A percentile compares a stretch with the other conserved stretches of the same genome.
phyloP scores from a whole-genome alignment of 2,888 invertebrate genomes.

The Bedellia somnulentella region DNA sequence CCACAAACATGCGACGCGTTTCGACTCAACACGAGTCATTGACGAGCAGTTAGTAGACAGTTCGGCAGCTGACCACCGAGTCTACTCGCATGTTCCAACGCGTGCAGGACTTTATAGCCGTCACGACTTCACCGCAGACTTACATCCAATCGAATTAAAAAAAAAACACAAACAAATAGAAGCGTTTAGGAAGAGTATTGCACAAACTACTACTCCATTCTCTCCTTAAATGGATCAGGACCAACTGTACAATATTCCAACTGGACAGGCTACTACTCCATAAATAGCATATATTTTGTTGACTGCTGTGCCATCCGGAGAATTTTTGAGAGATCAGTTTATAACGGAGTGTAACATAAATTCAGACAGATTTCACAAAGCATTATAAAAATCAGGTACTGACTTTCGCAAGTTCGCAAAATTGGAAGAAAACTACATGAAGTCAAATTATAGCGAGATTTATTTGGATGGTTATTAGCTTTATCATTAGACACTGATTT shows the following conservation, averaged over 20 bases:
- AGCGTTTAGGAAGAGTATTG: slow-evolving; percentile 7
- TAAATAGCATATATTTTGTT: slow-evolving; percentile 4
- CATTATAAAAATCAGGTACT: slow-evolving; percentile 9
- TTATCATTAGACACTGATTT: slow-evolving; percentile 13
- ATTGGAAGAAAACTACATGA: slow-evolving; percentile 9
- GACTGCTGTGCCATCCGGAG: slow-evolving; percentile 5
- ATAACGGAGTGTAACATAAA: slow-evolving; percentile 10
- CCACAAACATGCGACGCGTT: slow-evolving; percentile 10
- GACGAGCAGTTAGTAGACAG: too few species aligned
- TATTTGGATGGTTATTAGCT: slow-evolving; percentile 12
- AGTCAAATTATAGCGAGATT: slow-evolving; percentile 9
- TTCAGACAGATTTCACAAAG: slow-evolving; percentile 12
- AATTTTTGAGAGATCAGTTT: slow-evolving; percentile 6
- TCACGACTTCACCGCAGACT: slow-evolving; percentile 14
- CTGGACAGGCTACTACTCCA: slow-evolving; percentile 7
- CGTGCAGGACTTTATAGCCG: slow-evolving; percentile 10
- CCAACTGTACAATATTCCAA: slow-evolving; percentile 10
- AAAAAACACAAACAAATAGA: slow-evolving; percentile 6
- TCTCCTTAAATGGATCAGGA: slow-evolving; percentile 2
- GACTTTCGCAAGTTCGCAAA: slow-evolving; percentile 9
- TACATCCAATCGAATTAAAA: slow-evolving; percentile 7
- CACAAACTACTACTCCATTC: slow-evolving; percentile 9
- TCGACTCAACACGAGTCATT: slow-evolving; percentile 13
- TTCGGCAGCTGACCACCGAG: too few species aligned
- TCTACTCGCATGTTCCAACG: slow-evolving; percentile 11